Conservation (phyloP, 2,113 vertebrate genomes). For the Clinocottus analis region DNA sequence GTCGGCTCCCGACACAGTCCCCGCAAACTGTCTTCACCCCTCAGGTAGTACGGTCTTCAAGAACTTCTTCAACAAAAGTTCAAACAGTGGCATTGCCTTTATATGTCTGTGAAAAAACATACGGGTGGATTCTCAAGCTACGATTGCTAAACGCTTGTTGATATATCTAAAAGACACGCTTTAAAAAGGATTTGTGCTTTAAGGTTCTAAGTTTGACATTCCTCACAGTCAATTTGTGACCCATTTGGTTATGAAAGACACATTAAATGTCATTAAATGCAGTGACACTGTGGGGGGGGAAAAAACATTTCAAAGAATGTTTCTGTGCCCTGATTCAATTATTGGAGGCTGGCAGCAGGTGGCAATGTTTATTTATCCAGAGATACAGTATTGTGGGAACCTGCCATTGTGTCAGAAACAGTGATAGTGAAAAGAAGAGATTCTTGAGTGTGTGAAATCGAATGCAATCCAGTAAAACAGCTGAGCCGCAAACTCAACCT, state of each 20-base stretch:
- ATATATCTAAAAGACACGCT: conserved; percentile 26
- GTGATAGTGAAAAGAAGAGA: not conserved
- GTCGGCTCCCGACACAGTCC: conserved; percentile 40
- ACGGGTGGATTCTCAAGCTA: conserved; percentile 2
- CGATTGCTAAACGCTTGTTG: conserved; percentile 20
- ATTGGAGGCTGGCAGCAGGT: conserved; percentile 73
- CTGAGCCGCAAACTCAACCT: not conserved
- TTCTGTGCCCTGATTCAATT: conserved; percentile 51
- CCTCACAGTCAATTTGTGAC: conserved; percentile 16
- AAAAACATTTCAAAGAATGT: conserved; percentile 18
- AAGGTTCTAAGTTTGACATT: conserved; percentile 29
- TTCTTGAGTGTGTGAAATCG: not conserved
- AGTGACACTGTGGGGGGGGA: conserved; percentile 11
- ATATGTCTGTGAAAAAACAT: conserved; percentile 21
- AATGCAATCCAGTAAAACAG: not conserved
- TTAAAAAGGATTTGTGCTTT: conserved; percentile 30
- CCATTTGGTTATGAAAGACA: conserved; percentile 21
- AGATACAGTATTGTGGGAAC: conserved; percentile 2
- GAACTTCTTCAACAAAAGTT: conserved; percentile 33
- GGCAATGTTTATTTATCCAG: conserved; percentile 77
- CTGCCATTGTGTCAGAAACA: conserved; percentile 15
- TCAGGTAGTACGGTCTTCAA: conserved; percentile 22
- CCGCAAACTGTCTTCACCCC: conserved; percentile 43
- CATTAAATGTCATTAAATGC: conserved; percentile 33
- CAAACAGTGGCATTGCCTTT: conserved; percentile 26